phyloP scores from a whole-genome alignment of 2,113 vertebrate genomes.

The Emydura subglobosa region DNA sequence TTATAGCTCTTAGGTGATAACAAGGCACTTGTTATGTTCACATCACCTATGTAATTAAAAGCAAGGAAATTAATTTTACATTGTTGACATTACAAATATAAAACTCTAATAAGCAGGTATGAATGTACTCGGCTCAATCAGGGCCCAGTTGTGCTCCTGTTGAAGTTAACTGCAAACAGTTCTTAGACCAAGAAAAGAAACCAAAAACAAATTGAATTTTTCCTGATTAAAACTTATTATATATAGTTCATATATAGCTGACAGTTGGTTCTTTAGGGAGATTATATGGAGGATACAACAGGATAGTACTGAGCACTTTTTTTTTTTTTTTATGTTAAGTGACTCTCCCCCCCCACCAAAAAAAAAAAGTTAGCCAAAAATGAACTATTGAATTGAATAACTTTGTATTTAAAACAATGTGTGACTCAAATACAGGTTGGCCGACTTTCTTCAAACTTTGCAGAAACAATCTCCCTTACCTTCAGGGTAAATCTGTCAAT shows the following conservation, averaged over 20 bases:
- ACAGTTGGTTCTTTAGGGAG: background rate
- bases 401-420: background rate
- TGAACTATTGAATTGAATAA: too few species aligned
- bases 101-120: background rate
- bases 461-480: background rate
- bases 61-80: background rate
- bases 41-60: background rate
- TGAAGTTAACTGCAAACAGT: background rate
- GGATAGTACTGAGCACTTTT: background rate
- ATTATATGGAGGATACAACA: background rate
- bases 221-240: background rate
- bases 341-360: background rate
- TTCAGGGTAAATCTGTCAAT: background rate
- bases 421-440: background rate
- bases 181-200: background rate
- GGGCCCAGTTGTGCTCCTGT: background rate
- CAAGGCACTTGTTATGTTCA: background rate
- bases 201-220: background rate
- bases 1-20: background rate
- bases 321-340: background rate
- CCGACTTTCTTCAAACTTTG: background rate
- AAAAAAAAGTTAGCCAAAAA: background rate
- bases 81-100: fast-evolving
- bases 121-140: background rate
- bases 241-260: background rate